These are phyloP conservation scores for Allolobophora icterica DNA, from an alignment of 2,888 invertebrate species.

Conservation along the genomic window DNA sequence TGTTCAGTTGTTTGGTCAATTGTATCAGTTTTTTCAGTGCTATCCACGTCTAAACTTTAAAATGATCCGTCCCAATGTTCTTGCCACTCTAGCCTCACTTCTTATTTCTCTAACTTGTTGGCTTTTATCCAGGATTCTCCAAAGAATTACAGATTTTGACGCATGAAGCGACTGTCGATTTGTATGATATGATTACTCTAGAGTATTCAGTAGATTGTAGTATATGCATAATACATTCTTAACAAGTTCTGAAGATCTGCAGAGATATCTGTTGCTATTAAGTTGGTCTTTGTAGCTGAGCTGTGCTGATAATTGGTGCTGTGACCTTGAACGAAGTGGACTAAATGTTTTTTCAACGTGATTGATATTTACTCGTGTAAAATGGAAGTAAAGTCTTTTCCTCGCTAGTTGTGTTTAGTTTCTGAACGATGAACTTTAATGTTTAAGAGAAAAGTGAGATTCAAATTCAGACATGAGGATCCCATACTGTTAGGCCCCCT, in stretches of 20 bases:
- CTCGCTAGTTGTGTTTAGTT: not conserved
- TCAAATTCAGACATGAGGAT: no score
- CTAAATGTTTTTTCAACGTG: not conserved
- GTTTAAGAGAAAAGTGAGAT: no score
- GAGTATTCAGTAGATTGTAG: no score
- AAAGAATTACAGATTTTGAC: no score
- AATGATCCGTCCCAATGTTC: not conserved
- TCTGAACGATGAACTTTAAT: not conserved
- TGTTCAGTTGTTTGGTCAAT: no score
- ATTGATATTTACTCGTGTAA: conserved; percentile 4
- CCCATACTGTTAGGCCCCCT: no score
- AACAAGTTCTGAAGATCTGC: no score
- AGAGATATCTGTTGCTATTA: not conserved
- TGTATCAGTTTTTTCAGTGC: not conserved
- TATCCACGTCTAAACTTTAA: not conserved
- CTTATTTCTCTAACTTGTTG: not conserved
- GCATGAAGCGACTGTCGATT: no score
- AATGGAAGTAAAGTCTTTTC: not conserved
- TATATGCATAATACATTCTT: no score
- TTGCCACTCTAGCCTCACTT: not conserved
- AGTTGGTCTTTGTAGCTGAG: not conserved
- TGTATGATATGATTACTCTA: no score
- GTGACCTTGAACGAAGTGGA: not conserved
- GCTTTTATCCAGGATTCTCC: no score
- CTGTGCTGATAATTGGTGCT: not conserved